These are phyloP conservation scores for Microvelia longipes DNA, from an alignment of 1,140 invertebrate genomes.

Conservation along the genomic window DNA sequence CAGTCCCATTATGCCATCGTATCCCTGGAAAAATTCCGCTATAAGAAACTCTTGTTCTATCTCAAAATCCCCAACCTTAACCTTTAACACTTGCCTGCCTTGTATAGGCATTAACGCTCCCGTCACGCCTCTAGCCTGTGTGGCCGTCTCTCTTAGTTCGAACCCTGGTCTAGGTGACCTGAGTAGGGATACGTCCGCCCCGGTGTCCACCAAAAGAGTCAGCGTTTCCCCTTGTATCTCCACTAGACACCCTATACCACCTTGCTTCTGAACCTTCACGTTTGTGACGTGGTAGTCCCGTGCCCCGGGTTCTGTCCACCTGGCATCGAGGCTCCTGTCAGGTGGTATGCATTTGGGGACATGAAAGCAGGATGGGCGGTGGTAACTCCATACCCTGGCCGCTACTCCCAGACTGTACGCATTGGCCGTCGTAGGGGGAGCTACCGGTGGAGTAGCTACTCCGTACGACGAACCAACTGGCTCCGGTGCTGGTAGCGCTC, in stretches of 20 bases:
- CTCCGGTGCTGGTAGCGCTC: too few species aligned
- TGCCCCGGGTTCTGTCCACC: too few species aligned
- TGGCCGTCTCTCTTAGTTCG: too few species aligned
- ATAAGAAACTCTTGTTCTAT: background rate
- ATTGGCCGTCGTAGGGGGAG: too few species aligned
- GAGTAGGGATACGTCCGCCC: background rate
- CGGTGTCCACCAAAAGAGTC: background rate
- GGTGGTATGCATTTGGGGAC: too few species aligned
- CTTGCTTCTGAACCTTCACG: background rate
- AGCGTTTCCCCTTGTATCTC: background rate
- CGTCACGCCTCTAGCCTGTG: background rate
- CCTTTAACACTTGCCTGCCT: background rate
- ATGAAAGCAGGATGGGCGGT: too few species aligned
- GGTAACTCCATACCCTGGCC: too few species aligned
- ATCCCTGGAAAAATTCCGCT: background rate
- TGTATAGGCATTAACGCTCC: background rate
- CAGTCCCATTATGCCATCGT: background rate
- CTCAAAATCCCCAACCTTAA: background rate
- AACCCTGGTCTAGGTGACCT: background rate
- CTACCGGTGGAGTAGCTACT: too few species aligned
- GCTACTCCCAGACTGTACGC: too few species aligned
- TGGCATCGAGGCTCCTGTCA: too few species aligned
- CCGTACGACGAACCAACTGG: too few species aligned
- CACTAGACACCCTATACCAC: background rate
- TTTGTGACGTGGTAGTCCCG: too few species aligned